Base-by-base conservation (phyloP, 2,113 vertebrate genomes). In the Scartelaos histophorus region DNA sequence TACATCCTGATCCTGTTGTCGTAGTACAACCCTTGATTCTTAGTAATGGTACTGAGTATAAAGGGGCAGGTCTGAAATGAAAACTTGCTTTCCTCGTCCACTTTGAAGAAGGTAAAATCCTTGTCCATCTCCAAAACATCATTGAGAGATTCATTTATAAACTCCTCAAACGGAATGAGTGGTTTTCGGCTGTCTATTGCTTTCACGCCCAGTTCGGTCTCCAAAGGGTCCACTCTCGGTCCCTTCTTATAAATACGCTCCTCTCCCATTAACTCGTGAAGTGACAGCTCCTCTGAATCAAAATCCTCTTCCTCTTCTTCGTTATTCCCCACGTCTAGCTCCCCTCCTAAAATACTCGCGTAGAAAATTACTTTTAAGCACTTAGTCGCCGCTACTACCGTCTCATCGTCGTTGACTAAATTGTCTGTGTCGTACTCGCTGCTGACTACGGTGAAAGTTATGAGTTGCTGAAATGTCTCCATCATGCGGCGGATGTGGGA, bases 121-220 rank as follows among this genome's bases (percentile, higher is more conserved):
- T 98, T 99, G 94, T 99, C 97, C 98, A 99, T 98, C 93, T 99
- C 98, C 83, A 99, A 93, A 78, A 97, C 97, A 49, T 99, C 98
- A 66, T 98, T 99, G 78, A 99, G 90, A 38, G 97, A 96, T 88
- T 99, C 98, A 68, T 99, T 99, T 73, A 98, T 90, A 86, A 99
- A 99, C 73, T 99, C 97, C 80, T 99, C 97, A 73, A 96, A 98
- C 49, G 96, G 94, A 83, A 98, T 94, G 84, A 98, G 95, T 69
- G 98, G 97, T 75, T 91, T 94, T 38, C 95, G 93, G 87, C 96
- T 94, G 79, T 99, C 98, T 54, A 97, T 91, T 16, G 95, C 92
- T 84, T 97, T 95, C 57, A 99, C 93, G 57, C 95, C 95, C 64
- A 99, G 94, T 83, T 98, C 98, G 2, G 94, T 96, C 94, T 98